Base-by-base conservation (phyloP, 2,797 vertebrate species). In the Sebastes oblongus region DNA sequence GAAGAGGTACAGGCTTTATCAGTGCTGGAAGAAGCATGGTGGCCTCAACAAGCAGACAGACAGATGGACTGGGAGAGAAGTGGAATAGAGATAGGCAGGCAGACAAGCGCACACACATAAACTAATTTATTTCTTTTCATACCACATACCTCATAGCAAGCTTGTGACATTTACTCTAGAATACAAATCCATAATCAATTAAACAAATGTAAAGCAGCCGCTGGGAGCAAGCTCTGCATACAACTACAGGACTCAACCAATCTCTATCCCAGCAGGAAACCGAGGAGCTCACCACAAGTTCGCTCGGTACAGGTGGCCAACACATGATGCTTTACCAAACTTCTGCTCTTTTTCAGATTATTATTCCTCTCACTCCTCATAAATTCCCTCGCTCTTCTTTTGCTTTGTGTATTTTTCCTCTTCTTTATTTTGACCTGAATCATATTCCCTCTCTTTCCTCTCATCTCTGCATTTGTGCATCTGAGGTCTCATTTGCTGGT, bases 101-200 rank as follows among this genome's bases (percentile, higher is more conserved):
- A 75, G 66, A 70, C 6, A 42, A 34, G 25, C 6, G 0, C 64
- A 42, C 42, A 66, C 34, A 71, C 22, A 66, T 27, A 80, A 42
- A 55, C 22, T 10, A 6, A 42, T 27, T 65, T 55, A 16, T 82
- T 80, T 78, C 52, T 61, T 24, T 76, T 60, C 54, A 67, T 54
- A 62, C 12, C 36, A 24, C 56, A 42, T 27, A 66, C 59, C 58
- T 75, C 2, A 1, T n/a, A 30, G 30, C 7, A 67, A 66, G 58
- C 50, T n/a, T 18, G 10, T 75, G 72, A 77, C 56, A 76, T 80
- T 87, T 86, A 56, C 11, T 65, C 3, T 10, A 61, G 56, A 83
- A 55, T 66, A 81, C 3, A 27, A 78, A 87, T 80, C 30, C 72
- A 79, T 81, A 81, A 84, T 86, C 59, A 61, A 75, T 83, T 81